These are phyloP conservation scores for Xiphophorus couchianus DNA, from an alignment of 2,113 vertebrate species.

Conservation along the genomic window DNA sequence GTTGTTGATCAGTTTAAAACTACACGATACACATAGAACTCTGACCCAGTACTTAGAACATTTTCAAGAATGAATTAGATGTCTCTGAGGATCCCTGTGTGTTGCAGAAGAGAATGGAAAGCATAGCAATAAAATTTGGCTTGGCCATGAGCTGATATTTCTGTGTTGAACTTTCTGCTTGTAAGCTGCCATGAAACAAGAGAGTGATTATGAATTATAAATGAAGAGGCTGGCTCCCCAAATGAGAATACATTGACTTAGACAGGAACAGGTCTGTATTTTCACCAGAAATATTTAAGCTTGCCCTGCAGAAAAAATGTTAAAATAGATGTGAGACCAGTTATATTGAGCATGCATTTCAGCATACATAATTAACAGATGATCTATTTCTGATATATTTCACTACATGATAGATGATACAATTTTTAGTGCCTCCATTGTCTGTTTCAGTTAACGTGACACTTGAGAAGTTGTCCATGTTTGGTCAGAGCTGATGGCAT, in stretches of 20 bases:
- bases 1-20: not conserved
- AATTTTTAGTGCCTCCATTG: not conserved
- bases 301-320: not conserved
- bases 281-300: constrained; percentile 17
- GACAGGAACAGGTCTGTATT: constrained; percentile 26
- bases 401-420: not conserved
- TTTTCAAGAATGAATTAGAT: constrained; percentile 38
- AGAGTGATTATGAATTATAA: constrained; percentile 75
- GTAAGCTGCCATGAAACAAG: constrained; percentile 69
- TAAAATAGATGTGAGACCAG: constrained; percentile 14
- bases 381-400: not conserved
- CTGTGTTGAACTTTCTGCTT: constrained; percentile 59
- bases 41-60: constrained; percentile 5
- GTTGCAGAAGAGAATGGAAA: constrained; percentile 48
- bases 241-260: constrained; percentile 26
- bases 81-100: constrained; percentile 30
- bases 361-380: not conserved
- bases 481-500: not conserved
- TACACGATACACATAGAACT: constrained; percentile 2
- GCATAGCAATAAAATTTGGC: constrained; percentile 70
- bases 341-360: not conserved
- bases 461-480: not conserved
- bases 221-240: constrained; percentile 57
- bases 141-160: constrained; percentile 68
- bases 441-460: not conserved